Evolutionary conservation across 1,140 invertebrate genomes (phyloP).

Genomic region (Euura lappo): DNA sequence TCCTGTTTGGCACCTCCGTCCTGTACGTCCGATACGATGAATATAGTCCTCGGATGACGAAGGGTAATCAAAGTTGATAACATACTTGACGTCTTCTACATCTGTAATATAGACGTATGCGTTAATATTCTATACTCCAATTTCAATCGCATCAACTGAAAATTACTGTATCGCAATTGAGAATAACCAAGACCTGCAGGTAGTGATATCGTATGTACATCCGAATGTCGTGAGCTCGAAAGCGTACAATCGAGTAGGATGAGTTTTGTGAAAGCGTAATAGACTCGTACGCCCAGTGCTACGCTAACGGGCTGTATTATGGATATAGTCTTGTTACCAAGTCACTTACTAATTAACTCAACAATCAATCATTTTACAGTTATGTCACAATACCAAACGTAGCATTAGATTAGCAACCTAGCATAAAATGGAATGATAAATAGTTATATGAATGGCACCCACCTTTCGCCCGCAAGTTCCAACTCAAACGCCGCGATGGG

Average conservation of each 20-base stretch:
- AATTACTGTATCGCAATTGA: background rate
- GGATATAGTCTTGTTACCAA: too few species aligned
- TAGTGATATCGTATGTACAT: too few species aligned
- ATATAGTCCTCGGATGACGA: slow-evolving; percentile 85
- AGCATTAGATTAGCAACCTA: background rate
- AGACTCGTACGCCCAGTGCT: too few species aligned
- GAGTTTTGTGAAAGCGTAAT: too few species aligned
- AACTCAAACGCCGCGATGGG: slow-evolving; percentile 43
- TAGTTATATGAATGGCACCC: slow-evolving; percentile 31
- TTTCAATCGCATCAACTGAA: background rate
- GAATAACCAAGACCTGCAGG: background rate
- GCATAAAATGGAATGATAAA: slow-evolving; percentile 10
- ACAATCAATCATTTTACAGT: background rate
- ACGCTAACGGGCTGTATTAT: too few species aligned
- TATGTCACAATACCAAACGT: background rate
- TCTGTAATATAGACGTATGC: slow-evolving; percentile 61
- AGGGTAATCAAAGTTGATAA: slow-evolving; percentile 88
- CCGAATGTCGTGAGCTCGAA: too few species aligned
- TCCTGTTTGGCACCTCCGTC: slow-evolving; percentile 72
- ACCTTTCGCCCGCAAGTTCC: slow-evolving; percentile 46
- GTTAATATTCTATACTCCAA: slow-evolving; percentile 4
- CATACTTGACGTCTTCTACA: slow-evolving; percentile 86
- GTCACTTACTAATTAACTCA: too few species aligned
- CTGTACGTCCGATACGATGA: slow-evolving; percentile 84
- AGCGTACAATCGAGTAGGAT: too few species aligned